Evolutionary conservation across 2,888 invertebrate genomes (phyloP).

Genomic region (Caenorhabditis becei): DNA sequence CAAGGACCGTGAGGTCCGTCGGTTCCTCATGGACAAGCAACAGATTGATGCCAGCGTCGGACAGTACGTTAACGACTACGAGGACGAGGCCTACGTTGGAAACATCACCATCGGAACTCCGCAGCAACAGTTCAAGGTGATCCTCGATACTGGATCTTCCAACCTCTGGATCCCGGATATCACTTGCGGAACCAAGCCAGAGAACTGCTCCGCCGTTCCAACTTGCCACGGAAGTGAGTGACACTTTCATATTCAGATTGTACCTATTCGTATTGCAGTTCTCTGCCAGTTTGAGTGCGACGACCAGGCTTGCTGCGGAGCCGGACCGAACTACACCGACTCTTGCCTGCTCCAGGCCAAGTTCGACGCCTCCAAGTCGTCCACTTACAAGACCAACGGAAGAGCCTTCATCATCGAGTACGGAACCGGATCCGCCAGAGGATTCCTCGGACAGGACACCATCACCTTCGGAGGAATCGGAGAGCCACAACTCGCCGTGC

Average conservation of each 20-base stretch:
- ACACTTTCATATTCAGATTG: neutral
- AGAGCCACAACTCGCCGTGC: slow-evolving; percentile 79
- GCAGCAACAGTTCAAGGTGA: slow-evolving; percentile 70
- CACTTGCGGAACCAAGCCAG: slow-evolving; percentile 64
- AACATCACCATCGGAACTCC: slow-evolving; percentile 84
- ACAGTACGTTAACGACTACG: slow-evolving; percentile 66
- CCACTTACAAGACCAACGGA: slow-evolving; percentile 69
- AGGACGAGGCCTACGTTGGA: slow-evolving; percentile 83
- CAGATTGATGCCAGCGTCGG: slow-evolving; percentile 20
- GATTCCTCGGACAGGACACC: slow-evolving; percentile 70
- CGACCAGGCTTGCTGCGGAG: slow-evolving; percentile 70
- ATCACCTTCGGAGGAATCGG: slow-evolving; percentile 68
- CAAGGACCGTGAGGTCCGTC: slow-evolving; percentile 51
- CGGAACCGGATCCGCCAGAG: slow-evolving; percentile 69
- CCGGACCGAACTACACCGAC: slow-evolving; percentile 65
- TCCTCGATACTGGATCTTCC: slow-evolving; percentile 70
- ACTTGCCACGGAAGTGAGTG: slow-evolving; percentile 61
- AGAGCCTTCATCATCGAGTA: slow-evolving; percentile 70
- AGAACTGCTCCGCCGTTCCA: slow-evolving; percentile 47
- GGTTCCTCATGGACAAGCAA: slow-evolving; percentile 41
- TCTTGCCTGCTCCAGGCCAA: slow-evolving; percentile 70
- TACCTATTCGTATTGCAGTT: slow-evolving; percentile 20
- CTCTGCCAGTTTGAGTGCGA: slow-evolving; percentile 65
- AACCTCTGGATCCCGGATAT: slow-evolving; percentile 74
- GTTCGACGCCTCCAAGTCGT: slow-evolving; percentile 67